Percentiles rank a stretch among this genome's conserved stretches.
Evolutionary conservation across 2,888 invertebrate genomes (phyloP).

Genomic region (Aphidoletes aphidimyza): DNA sequence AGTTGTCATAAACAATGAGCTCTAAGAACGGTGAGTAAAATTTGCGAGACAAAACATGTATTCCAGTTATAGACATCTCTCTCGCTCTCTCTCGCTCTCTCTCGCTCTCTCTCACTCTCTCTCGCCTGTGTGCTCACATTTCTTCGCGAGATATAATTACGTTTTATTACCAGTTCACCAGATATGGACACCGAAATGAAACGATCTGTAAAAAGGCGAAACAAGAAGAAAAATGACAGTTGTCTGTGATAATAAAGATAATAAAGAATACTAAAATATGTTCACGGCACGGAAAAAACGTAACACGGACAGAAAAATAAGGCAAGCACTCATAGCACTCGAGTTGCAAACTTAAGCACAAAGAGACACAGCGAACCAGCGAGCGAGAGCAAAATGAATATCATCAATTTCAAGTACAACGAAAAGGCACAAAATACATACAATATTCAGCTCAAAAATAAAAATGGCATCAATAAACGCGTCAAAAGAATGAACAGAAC

Average conservation of each 20-base stretch:
- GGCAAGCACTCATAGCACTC: too few species aligned
- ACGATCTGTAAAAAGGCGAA: slow-evolving; percentile 26
- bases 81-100: slow-evolving; percentile 12
- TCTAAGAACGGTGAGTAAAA: not conserved
- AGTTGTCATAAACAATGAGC: not conserved
- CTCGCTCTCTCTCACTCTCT: not conserved
- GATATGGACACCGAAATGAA: slow-evolving; percentile 38
- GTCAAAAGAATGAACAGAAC: slow-evolving; percentile 31
- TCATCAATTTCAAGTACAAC: slow-evolving; percentile 14
- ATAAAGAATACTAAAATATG: slow-evolving; percentile 49
- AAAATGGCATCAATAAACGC: slow-evolving; percentile 13
- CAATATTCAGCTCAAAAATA: not conserved
- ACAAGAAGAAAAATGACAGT: slow-evolving; percentile 48
- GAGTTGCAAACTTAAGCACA: too few species aligned
- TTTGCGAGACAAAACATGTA: not conserved
- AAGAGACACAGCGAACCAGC: not conserved
- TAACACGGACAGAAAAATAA: not conserved
- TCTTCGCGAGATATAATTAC: slow-evolving; percentile 7
- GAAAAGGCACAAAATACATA: slow-evolving; percentile 38
- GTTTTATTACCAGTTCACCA: slow-evolving; percentile 44
- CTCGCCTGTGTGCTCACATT: too few species aligned
- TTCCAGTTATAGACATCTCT: too few species aligned
- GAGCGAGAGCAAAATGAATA: slow-evolving; percentile 13
- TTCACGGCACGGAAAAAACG: not conserved
- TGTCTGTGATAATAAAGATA: slow-evolving; percentile 46